Conservation (phyloP, 2,113 vertebrate genomes). For the Bos javanicus region DNA sequence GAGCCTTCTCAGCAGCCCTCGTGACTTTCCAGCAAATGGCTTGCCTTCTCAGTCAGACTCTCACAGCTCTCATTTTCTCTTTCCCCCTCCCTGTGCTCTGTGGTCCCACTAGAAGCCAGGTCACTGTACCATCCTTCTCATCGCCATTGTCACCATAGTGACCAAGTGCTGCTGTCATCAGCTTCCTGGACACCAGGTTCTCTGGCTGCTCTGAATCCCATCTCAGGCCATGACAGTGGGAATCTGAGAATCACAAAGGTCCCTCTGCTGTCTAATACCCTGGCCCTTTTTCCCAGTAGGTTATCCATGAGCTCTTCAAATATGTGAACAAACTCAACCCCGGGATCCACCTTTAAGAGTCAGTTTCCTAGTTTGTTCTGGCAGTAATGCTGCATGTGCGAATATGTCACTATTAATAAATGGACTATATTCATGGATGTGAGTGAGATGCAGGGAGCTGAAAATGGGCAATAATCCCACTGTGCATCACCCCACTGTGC, state of each 20-base stretch:
- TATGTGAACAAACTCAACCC: neutral
- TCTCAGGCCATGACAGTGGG: neutral
- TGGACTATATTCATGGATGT: neutral
- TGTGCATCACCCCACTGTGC: rapidly evolving
- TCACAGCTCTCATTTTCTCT: neutral
- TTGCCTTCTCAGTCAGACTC: neutral
- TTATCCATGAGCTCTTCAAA: neutral
- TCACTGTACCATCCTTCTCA: neutral
- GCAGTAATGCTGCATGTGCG: neutral
- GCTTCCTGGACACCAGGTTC: neutral
- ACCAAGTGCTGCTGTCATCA: no score
- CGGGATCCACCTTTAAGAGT: neutral
- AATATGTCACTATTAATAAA: neutral
- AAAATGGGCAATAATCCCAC: no score
- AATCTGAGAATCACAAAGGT: neutral
- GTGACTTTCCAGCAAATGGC: neutral
- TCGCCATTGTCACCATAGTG: neutral
- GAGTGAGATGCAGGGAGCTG: neutral
- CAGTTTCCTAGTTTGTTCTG: neutral
- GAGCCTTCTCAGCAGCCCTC: rapidly evolving
- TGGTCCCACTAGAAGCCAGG: neutral
- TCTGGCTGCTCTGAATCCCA: neutral
- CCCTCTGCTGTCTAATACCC: neutral
- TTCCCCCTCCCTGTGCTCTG: rapidly evolving
- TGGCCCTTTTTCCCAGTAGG: no score